These are phyloP conservation scores for Athetis lepigone DNA, from an alignment of 2,888 invertebrate species.

Conservation along the genomic window DNA sequence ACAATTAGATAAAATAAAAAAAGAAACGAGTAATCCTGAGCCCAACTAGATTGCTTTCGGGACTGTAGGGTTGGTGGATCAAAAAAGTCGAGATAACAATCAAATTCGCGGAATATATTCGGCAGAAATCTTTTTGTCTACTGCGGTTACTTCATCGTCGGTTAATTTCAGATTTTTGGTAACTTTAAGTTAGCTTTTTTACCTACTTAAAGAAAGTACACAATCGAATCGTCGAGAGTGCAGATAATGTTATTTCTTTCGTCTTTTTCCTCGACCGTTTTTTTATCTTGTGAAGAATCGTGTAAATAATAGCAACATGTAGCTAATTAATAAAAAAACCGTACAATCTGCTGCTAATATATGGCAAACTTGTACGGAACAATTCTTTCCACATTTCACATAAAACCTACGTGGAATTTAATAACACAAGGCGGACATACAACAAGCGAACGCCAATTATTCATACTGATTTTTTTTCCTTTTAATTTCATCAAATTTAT, in stretches of 20 bases:
- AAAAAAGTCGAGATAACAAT: conserved; percentile 59
- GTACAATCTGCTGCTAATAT: conserved; percentile 31
- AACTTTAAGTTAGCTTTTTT: background rate
- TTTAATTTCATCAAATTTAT: conserved; percentile 84
- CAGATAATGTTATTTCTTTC: no score
- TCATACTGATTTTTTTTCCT: conserved; percentile 75
- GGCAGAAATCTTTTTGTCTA: background rate
- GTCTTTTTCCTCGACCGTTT: background rate
- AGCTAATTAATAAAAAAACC: conserved; percentile 38
- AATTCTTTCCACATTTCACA: conserved; percentile 51
- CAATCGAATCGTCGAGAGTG: no score
- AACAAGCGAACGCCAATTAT: conserved; percentile 71
- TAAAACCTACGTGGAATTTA: conserved; percentile 66
- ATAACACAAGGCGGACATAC: conserved; percentile 70
- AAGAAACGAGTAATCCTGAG: conserved; percentile 76
- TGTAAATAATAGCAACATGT: conserved; percentile 18
- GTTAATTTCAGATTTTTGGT: background rate
- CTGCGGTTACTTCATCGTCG: background rate
- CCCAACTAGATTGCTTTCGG: conserved; percentile 77
- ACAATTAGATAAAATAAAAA: conserved; percentile 87
- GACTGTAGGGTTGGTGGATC: conserved; percentile 64
- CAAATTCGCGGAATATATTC: conserved; percentile 46
- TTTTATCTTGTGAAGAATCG: conserved; percentile 11
- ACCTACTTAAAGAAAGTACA: background rate
- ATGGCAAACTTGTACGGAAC: conserved; percentile 39